A percentile compares a stretch with the other conserved stretches of the same genome.
phyloP scores from a whole-genome alignment of 1,140 invertebrate species.

The Lasioglossum baleicum region DNA sequence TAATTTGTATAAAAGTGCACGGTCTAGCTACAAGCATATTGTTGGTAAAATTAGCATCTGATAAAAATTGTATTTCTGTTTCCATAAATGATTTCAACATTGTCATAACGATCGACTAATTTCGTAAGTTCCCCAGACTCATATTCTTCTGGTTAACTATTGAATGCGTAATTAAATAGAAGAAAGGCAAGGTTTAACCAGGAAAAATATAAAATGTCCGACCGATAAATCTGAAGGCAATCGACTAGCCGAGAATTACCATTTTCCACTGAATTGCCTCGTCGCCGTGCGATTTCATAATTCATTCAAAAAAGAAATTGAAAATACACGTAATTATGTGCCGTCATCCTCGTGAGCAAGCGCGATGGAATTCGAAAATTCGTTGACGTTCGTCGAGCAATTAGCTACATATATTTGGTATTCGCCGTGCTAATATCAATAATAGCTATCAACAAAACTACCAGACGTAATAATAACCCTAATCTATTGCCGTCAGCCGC shows the following conservation, averaged over 20 bases:
- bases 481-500: conserved; percentile 18
- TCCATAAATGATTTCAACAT: too few relatives aligned
- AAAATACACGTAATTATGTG: neutral
- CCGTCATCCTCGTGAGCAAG: neutral
- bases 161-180: neutral
- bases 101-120: too few relatives aligned
- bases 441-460: neutral
- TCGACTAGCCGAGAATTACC: neutral
- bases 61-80: too few relatives aligned
- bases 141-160: too few relatives aligned
- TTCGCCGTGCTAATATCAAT: neutral
- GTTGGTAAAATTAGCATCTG: too few relatives aligned
- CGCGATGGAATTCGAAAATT: neutral
- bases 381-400: neutral
- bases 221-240: neutral
- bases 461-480: conserved; percentile 12
- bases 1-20: too few relatives aligned
- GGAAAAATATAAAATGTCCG: neutral
- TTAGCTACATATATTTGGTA: neutral
- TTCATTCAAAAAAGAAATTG: neutral
- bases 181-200: neutral
- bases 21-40: too few relatives aligned
- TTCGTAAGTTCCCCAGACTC: too few relatives aligned
- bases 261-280: neutral
- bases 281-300: neutral